These are phyloP conservation scores for Microlaimidae sp. DNA, from an alignment of 2,888 invertebrate species.

Conservation along the genomic window DNA sequence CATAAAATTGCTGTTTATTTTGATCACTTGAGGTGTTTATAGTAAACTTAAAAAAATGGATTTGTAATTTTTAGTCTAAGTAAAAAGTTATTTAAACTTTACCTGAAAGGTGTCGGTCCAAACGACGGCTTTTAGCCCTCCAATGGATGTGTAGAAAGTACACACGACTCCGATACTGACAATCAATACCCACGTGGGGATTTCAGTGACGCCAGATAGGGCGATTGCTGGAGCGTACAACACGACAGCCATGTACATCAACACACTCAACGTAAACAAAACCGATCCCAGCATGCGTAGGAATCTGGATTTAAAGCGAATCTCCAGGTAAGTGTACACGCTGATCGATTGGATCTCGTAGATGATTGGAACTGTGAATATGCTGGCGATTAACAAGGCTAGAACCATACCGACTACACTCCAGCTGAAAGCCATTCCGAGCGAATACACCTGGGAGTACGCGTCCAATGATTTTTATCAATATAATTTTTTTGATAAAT, in stretches of 20 bases:
- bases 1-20: too few relatives aligned
- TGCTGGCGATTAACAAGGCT: background rate
- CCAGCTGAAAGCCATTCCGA: constrained; percentile 10
- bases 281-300: background rate
- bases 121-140: constrained; percentile 39
- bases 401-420: background rate
- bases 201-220: constrained; percentile 21
- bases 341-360: constrained; percentile 3
- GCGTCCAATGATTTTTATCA: too few relatives aligned
- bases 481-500: too few relatives aligned
- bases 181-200: constrained; percentile 29
- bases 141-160: constrained; percentile 37
- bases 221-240: constrained; percentile 13
- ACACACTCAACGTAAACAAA: constrained; percentile 1
- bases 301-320: constrained; percentile 2
- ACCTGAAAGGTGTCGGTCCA: constrained; percentile 33
- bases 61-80: too few relatives aligned
- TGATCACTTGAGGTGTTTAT: too few relatives aligned
- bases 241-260: constrained; percentile 12
- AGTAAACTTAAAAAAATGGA: too few relatives aligned
- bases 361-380: constrained; percentile 11
- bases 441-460: too few relatives aligned
- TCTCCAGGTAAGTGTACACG: constrained; percentile 11
- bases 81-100: too few relatives aligned
- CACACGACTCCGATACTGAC: constrained; percentile 32